Percentiles rank a stretch among this genome's conserved stretches.
Conservation (phyloP, 1,140 invertebrate species). For the Drosophila athabasca region DNA sequence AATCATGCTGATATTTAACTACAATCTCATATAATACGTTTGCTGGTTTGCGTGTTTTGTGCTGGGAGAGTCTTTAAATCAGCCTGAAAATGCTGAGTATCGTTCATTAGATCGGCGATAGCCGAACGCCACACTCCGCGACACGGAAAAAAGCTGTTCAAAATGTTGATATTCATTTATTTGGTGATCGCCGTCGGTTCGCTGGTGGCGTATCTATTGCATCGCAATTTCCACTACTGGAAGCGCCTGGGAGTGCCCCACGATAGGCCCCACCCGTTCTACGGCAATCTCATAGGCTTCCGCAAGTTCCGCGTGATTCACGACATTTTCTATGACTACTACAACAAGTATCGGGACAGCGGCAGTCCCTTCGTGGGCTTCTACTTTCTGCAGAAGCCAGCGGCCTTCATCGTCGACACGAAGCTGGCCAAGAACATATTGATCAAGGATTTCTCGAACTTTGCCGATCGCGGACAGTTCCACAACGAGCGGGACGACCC, state of each 20-base stretch:
- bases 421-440: slow-evolving; percentile 84
- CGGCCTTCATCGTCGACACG: slow-evolving; percentile 52
- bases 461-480: slow-evolving; percentile 84
- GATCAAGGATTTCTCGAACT: slow-evolving; percentile 85
- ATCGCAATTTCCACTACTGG: slow-evolving; percentile 81
- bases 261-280: slow-evolving; percentile 69
- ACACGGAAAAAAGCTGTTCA: not conserved
- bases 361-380: slow-evolving; percentile 67
- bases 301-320: slow-evolving; percentile 33
- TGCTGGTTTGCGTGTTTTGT: too few species aligned
- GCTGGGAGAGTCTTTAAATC: slow-evolving; percentile 1
- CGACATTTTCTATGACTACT: slow-evolving; percentile 37
- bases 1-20: slow-evolving; percentile 22
- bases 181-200: slow-evolving; percentile 46
- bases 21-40: not conserved
- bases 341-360: slow-evolving; percentile 59
- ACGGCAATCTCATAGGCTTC: slow-evolving; percentile 77
- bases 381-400: slow-evolving; percentile 44
- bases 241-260: slow-evolving; percentile 81
- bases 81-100: not conserved
- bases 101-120: not conserved
- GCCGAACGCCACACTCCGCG: not conserved
- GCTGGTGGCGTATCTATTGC: slow-evolving; percentile 40
- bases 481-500: slow-evolving; percentile 82
- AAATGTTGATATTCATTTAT: slow-evolving; percentile 56